phyloP scores from a whole-genome alignment of 1,140 invertebrate species.

The Coboldia fuscipes region DNA sequence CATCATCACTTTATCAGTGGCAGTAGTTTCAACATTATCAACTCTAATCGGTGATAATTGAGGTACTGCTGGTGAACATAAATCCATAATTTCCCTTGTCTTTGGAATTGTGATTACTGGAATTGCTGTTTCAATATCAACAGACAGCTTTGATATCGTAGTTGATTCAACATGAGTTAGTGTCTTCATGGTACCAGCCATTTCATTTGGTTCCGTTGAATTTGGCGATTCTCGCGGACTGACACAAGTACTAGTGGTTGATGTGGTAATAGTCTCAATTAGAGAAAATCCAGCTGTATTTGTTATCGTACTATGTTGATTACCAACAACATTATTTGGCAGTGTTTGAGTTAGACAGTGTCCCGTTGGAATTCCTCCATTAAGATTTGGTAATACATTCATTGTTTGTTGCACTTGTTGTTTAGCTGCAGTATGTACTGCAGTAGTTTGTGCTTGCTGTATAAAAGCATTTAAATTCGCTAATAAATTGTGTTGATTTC shows the following conservation, averaged over 20 bases:
- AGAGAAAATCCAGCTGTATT: no score
- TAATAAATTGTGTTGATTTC: not conserved
- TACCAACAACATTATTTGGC: no score
- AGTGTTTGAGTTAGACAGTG: no score
- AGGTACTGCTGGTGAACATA: conserved; percentile 1
- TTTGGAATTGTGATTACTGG: not conserved
- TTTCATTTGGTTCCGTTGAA: not conserved
- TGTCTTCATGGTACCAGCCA: not conserved
- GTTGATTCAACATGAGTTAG: not conserved
- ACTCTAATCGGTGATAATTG: conserved; percentile 6
- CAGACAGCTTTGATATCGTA: not conserved
- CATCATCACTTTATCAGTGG: not conserved
- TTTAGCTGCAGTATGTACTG: no score
- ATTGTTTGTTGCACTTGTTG: no score
- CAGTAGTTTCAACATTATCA: conserved; percentile 12
- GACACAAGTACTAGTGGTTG: not conserved
- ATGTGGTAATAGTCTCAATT: not conserved
- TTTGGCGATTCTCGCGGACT: not conserved
- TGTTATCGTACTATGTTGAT: no score
- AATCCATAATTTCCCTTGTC: not conserved
- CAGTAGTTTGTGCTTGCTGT: no score
- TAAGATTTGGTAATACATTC: no score
- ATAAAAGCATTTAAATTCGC: no score
- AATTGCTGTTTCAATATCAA: not conserved
- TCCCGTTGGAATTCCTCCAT: no score